phyloP scores from a whole-genome alignment of 1,140 invertebrate species.

The Thaumatotibia leucotreta region DNA sequence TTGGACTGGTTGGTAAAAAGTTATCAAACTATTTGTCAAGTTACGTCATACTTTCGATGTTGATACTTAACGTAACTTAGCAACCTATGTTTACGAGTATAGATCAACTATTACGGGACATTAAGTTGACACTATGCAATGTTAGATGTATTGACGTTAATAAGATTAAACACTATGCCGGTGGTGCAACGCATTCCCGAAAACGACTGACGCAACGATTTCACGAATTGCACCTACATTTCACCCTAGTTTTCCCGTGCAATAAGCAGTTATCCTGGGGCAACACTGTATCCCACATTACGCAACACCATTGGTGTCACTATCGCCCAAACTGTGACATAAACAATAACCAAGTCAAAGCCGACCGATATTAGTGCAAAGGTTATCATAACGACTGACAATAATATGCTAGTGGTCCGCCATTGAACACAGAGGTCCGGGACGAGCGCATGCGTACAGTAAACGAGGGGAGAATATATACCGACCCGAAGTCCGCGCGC shows the following conservation, averaged over 20 bases:
- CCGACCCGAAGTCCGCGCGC: constrained; percentile 22
- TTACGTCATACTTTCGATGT: not conserved
- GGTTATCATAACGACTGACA: not conserved
- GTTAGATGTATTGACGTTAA: not conserved
- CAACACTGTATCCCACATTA: not conserved
- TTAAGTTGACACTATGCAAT: not conserved
- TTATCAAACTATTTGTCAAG: not conserved
- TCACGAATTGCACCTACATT: not conserved
- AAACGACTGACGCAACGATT: not conserved
- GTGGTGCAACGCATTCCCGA: not conserved
- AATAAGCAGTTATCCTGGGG: not conserved
- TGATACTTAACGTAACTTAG: not conserved
- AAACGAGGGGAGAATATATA: constrained; percentile 22
- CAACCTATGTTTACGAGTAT: not conserved
- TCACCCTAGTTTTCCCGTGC: not conserved
- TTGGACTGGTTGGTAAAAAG: not conserved
- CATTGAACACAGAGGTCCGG: not conserved
- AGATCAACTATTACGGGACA: too few species aligned
- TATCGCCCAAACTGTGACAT: not conserved
- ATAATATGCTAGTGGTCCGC: constrained; percentile 1
- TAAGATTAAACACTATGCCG: not conserved
- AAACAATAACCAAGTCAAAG: constrained; percentile 12
- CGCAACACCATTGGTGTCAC: not conserved
- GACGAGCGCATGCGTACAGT: constrained; percentile 24
- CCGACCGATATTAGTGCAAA: constrained; percentile 11